Evolutionary conservation across 2,888 invertebrate genomes (phyloP).

Genomic region (Griposia aprilina): DNA sequence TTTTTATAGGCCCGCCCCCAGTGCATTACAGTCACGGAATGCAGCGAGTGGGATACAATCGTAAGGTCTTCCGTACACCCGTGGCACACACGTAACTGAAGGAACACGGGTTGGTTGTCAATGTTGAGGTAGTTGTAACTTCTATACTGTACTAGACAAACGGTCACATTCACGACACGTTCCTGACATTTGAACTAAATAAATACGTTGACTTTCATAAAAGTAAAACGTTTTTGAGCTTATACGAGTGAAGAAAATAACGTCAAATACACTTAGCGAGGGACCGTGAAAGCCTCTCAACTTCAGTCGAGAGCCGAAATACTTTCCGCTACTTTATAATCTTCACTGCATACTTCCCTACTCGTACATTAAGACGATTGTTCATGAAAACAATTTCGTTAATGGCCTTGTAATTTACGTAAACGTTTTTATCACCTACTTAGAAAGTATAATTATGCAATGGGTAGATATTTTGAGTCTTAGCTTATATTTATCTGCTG

Average conservation of each 20-base stretch:
- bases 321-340: conserved; percentile 2
- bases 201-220: conserved; percentile 7
- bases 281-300: conserved; percentile 22
- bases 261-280: conserved; percentile 20
- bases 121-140: background rate
- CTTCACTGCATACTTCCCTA: conserved; percentile 10
- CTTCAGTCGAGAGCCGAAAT: conserved; percentile 17
- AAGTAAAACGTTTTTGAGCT: conserved; percentile 10
- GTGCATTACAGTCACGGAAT: too few species aligned
- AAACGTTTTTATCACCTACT: conserved; percentile 3
- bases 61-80: too few species aligned
- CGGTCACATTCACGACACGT: too few species aligned
- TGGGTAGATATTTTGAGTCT: background rate
- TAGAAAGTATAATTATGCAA: background rate
- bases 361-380: background rate
- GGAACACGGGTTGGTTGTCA: too few species aligned
- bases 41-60: background rate
- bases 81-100: too few species aligned
- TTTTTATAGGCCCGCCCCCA: background rate
- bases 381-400: conserved; percentile 10
- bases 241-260: conserved; percentile 22
- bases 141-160: conserved; percentile 3
- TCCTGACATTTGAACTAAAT: background rate
- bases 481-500: background rate
- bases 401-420: background rate